A percentile compares a stretch with the other conserved stretches of the same genome.
These are phyloP conservation scores for Ostrea denselamellosa DNA, from an alignment of 1,140 invertebrate species.

Conservation along the genomic window DNA sequence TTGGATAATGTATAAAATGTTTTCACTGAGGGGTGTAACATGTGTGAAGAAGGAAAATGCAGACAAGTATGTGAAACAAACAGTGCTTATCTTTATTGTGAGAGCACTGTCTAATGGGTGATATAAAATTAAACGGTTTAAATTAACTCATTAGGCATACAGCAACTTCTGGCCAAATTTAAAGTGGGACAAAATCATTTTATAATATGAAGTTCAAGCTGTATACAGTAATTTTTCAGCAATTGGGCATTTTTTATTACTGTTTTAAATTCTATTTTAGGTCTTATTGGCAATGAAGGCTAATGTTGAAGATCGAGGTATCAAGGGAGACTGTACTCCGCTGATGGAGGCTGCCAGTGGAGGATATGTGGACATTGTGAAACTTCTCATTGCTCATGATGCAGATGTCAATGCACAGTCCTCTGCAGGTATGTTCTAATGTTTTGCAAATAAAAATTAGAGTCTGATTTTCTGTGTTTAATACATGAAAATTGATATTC, in stretches of 20 bases:
- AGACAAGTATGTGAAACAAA: too few species aligned
- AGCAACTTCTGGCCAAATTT: too few species aligned
- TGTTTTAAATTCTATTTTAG: conserved; percentile 77
- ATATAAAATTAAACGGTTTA: too few species aligned
- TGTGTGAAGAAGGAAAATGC: too few species aligned
- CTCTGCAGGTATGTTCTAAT: conserved; percentile 88
- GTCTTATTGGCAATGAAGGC: conserved; percentile 97
- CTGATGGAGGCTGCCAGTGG: conserved; percentile 97
- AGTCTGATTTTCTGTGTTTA: not conserved
- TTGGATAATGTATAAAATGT: too few species aligned
- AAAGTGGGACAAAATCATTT: too few species aligned
- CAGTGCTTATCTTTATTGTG: too few species aligned
- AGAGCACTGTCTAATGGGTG: too few species aligned
- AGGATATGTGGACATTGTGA: conserved; percentile 96
- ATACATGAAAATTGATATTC: not conserved
- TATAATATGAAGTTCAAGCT: too few species aligned
- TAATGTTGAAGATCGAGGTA: conserved; percentile 96
- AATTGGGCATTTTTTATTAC: not conserved
- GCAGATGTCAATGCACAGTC: conserved; percentile 98
- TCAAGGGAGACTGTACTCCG: conserved; percentile 97
- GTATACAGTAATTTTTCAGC: too few species aligned
- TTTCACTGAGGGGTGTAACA: too few species aligned
- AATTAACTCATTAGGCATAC: too few species aligned
- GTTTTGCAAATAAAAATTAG: not conserved
- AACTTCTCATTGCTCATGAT: conserved; percentile 92